Evolutionary conservation across 1,140 invertebrate genomes (phyloP), one percentile per base, ranked within the genome.

Genomic region (Geopemphigus sp.): DNA sequence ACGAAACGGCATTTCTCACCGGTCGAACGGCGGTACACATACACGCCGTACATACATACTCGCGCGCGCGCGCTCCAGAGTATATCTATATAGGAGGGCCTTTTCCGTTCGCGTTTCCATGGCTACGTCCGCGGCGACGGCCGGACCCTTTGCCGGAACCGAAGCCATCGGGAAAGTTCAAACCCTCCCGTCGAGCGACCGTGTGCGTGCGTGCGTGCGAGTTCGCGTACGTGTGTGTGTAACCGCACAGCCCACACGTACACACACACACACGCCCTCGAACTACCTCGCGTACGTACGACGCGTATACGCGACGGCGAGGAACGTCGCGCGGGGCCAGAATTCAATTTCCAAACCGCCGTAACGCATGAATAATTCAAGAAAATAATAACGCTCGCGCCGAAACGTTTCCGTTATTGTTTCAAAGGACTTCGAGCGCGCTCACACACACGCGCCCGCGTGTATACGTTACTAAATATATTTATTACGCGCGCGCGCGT

Each of bases 91-190:
- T 39, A 39, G 32, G 32, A 39, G 68, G 24, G 68, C 50, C 68
- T 54, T 54, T 72, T 72, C 50, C 50, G 68, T 47, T 14, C 45
- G 45, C 66, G 66, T 76, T 78, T 11, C 74, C 74, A 78, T 78
- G 74, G 24, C 11, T 63, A 78, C 74, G 26, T 12, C 22, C 32
- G 29, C 26, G 29, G 63, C 32, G 39, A 22, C 66, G 45, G 19
- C 74, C 74, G 74, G 74, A 78, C 74, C 74, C 74, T 78, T 54
- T 45, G 54, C 73, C 73, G 73, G 73, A 76, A 76, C 73, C 73
- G 73, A 76, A 76, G 74, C 74, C 74, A 78, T 78, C 74, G 74
- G n/a, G 74, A 78, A 78, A 78, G 74, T 78, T 78, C 74, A 78
- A 78, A 63, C 56, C 74, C 54, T 76, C 22, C 32, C 32, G 32